Evolutionary conservation across 2,797 vertebrate species (phyloP).

Genomic region (Esox lucius): DNA sequence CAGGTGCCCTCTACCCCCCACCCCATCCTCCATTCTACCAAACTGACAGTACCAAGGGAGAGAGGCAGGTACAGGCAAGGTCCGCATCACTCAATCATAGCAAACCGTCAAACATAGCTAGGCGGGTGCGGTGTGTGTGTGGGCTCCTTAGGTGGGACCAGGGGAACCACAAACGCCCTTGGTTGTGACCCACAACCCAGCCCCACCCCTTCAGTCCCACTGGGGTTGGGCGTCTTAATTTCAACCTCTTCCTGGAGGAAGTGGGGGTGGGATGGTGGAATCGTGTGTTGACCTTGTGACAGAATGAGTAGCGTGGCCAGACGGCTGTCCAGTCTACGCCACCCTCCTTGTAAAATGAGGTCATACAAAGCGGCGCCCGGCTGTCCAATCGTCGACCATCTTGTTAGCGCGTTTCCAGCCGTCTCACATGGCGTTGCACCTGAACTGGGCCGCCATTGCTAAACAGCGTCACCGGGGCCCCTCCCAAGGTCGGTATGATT

Average conservation of each 20-base stretch:
- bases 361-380: background rate
- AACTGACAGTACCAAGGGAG: slow-evolving; percentile 49
- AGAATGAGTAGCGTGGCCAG: background rate
- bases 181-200: slow-evolving; percentile 26
- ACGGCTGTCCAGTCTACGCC: background rate
- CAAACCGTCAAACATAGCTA: background rate
- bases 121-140: slow-evolving; percentile 22
- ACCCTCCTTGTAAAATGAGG: background rate
- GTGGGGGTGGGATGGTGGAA: slow-evolving; percentile 8
- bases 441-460: slow-evolving; percentile 25
- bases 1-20: slow-evolving; percentile 31
- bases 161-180: slow-evolving; percentile 40
- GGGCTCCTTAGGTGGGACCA: slow-evolving; percentile 30
- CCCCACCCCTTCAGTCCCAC: slow-evolving; percentile 17
- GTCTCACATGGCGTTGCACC: background rate
- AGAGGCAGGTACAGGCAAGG: slow-evolving; percentile 48
- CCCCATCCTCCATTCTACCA: slow-evolving; percentile 6
- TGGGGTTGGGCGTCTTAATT: slow-evolving; percentile 28
- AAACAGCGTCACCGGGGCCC: slow-evolving; percentile 26
- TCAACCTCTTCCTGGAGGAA: slow-evolving; percentile 18
- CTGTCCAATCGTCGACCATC: background rate
- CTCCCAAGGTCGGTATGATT: slow-evolving; percentile 55
- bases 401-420: background rate
- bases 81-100: slow-evolving; percentile 28
- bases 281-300: slow-evolving; percentile 23